Evolutionary conservation across 2,113 vertebrate genomes (phyloP).

Genomic region (Carassius carassius): DNA sequence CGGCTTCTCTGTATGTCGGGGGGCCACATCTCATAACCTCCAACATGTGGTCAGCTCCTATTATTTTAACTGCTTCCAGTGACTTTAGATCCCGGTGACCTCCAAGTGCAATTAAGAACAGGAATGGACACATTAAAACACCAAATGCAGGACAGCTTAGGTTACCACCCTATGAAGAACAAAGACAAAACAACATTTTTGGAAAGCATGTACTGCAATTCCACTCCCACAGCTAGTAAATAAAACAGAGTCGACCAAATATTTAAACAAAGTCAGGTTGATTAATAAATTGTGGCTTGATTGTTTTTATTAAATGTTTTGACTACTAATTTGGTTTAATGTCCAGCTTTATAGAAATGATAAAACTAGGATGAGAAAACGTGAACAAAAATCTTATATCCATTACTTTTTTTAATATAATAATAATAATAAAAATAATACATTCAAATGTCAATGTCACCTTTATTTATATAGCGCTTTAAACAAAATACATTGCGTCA

Average conservation of each 20-base stretch:
- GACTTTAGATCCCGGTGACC: no score
- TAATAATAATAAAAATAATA: neutral
- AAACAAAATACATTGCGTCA: no score
- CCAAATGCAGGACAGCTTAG: constrained; percentile 75
- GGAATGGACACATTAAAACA: constrained; percentile 79
- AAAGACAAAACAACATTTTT: constrained; percentile 32
- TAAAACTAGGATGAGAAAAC: neutral
- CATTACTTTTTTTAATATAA: neutral
- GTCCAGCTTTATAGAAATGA: neutral
- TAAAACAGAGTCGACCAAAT: neutral
- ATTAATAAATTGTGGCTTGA: neutral
- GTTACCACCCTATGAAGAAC: constrained; percentile 68
- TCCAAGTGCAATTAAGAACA: no score
- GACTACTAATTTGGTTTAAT: neutral
- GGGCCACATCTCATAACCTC: no score
- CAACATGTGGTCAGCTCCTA: no score
- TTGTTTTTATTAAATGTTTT: constrained; percentile 12
- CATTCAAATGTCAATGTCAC: no score
- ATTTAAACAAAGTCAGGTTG: constrained; percentile 3
- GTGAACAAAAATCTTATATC: neutral
- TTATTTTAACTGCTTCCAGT: no score
- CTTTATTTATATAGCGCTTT: no score
- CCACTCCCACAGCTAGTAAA: neutral
- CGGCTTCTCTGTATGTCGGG: no score
- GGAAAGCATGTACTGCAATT: neutral